Conservation (phyloP, 2,797 vertebrate species). For the Atherinosoma microstoma region DNA sequence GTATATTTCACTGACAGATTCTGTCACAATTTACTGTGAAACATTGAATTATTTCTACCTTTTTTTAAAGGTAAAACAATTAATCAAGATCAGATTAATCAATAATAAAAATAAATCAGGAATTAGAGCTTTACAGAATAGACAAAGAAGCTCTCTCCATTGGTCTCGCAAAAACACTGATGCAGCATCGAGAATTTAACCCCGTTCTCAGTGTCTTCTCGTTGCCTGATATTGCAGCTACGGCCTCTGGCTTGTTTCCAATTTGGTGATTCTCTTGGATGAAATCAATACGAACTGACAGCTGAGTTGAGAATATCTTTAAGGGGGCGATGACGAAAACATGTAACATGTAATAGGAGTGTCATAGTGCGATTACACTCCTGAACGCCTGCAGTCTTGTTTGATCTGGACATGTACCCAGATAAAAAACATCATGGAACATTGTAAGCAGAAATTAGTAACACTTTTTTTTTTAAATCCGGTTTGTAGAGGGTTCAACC, state of each 20-base stretch:
- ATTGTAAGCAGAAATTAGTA: no score
- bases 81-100: not conserved
- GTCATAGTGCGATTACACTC: conserved; percentile 3
- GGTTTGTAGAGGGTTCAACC: not conserved
- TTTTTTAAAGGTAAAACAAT: not conserved
- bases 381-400: no score
- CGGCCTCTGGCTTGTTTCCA: not conserved
- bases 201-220: no score
- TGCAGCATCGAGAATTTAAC: not conserved
- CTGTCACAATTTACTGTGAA: no score
- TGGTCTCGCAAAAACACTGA: not conserved
- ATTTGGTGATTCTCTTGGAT: not conserved
- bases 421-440: no score
- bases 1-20: no score
- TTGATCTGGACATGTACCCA: no score
- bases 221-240: not conserved
- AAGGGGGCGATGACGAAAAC: not conserved
- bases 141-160: not conserved
- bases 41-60: not conserved
- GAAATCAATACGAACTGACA: conserved; percentile 43
- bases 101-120: not conserved
- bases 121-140: not conserved
- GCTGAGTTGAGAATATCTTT: not conserved
- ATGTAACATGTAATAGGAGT: conserved; percentile 30
- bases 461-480: no score